A percentile compares a stretch with the other conserved stretches of the same genome.
Evolutionary conservation across 2,888 invertebrate genomes (phyloP).

Genomic region (Liodrosophila aerea): DNA sequence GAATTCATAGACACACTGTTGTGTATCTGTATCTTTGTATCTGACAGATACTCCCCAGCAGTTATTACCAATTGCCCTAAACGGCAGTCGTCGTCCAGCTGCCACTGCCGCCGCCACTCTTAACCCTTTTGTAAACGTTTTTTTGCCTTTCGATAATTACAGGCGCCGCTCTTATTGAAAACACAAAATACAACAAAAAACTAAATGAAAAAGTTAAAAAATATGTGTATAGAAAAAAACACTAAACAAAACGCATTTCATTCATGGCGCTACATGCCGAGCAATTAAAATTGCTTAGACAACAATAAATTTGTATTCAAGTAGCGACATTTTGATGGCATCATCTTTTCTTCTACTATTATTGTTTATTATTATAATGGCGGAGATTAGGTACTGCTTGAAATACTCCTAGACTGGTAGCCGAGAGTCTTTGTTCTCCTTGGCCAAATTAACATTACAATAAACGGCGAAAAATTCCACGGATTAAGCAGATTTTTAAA

Average conservation of each 20-base stretch:
- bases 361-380: slow-evolving; percentile 45
- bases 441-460: slow-evolving; percentile 28
- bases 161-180: slow-evolving; percentile 73
- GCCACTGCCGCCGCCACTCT: slow-evolving; percentile 64
- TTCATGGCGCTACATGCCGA: slow-evolving; percentile 43
- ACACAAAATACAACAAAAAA: slow-evolving; percentile 6
- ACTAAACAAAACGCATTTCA: slow-evolving; percentile 32
- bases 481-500: not conserved
- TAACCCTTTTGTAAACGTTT: slow-evolving; percentile 50
- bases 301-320: slow-evolving; percentile 54
- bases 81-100: slow-evolving; percentile 68
- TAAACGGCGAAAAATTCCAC: slow-evolving; percentile 1
- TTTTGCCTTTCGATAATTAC: slow-evolving; percentile 63
- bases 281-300: slow-evolving; percentile 71
- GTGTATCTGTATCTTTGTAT: slow-evolving; percentile 48
- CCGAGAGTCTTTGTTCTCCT: slow-evolving; percentile 9
- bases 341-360: slow-evolving; percentile 45
- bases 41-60: slow-evolving; percentile 47
- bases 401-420: slow-evolving; percentile 23
- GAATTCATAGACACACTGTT: slow-evolving; percentile 51
- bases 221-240: no score
- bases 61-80: slow-evolving; percentile 72
- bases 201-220: not conserved
- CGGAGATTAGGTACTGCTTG: slow-evolving; percentile 59
- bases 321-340: slow-evolving; percentile 67